A percentile compares a stretch with the other conserved stretches of the same genome.
Conservation (phyloP, 2,797 vertebrate species). For the Tiaroga cobitis region DNA sequence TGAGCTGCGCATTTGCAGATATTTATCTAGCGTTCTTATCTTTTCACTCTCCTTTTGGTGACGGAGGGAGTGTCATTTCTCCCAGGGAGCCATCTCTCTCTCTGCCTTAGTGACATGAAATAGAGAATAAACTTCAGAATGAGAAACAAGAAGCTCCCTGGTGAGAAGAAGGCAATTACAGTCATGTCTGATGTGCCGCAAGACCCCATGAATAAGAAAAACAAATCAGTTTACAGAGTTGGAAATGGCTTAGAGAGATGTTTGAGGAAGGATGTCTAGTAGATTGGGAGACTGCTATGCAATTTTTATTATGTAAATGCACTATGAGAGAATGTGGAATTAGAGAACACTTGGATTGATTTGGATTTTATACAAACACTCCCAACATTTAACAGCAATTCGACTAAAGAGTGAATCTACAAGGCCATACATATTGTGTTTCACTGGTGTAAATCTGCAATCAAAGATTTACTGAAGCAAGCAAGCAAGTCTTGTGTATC, state of each 20-base stretch:
- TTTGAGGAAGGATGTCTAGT: conserved; percentile 40
- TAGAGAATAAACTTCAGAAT: conserved; percentile 67
- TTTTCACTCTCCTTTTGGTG: conserved; percentile 40
- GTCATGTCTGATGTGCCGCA: conserved; percentile 66
- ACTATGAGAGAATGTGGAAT: conserved; percentile 44
- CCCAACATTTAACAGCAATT: background rate
- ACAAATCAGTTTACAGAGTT: conserved; percentile 54
- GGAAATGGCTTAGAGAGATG: conserved; percentile 49
- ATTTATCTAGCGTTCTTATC: conserved; percentile 26
- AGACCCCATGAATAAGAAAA: conserved; percentile 66
- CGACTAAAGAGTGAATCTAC: conserved; percentile 5
- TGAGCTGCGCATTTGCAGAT: conserved; percentile 12
- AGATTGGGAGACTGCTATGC: conserved; percentile 41
- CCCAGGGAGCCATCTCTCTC: conserved; percentile 41
- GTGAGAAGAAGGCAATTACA: conserved; percentile 69
- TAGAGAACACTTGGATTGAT: conserved; percentile 26
- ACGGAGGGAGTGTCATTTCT: conserved; percentile 65
- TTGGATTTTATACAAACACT: conserved; percentile 42
- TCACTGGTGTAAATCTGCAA: conserved; percentile 1
- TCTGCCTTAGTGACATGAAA: conserved; percentile 68
- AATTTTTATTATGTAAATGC: conserved; percentile 52
- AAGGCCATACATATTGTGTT: background rate
- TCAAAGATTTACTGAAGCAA: background rate
- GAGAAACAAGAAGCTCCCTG: conserved; percentile 70
- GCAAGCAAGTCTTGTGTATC: background rate